Base-by-base conservation (phyloP, 2,113 vertebrate species). In the Plotosus lineatus region DNA sequence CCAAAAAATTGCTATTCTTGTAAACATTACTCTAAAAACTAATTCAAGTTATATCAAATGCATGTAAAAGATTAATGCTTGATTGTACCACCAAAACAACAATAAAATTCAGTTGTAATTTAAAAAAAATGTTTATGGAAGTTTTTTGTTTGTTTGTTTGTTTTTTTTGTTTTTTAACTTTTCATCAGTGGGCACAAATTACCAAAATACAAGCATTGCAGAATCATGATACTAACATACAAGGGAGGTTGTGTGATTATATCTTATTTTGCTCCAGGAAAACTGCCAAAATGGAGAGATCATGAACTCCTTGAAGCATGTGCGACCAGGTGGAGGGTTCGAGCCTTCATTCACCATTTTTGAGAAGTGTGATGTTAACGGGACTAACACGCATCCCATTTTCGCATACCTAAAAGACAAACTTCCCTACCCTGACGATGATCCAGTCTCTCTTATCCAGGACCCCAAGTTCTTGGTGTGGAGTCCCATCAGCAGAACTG, bases 341-440 rank as follows among this genome's bases (percentile, higher is more conserved):
- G 91, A 95, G 78, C 97, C 98, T 73, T 93, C 87, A 78, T 99
- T 99, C 86, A 96, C 93, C 77, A 83, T 99, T 28, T 93, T 95
- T 65, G 93, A 97, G 87, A 99, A 98, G 92, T 97, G 97, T 81
- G 92, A 97, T 0, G 97, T 99, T 84, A 99, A 99, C 3, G 98
- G 98, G 66, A 86, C 86, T 2, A 93, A 94, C 38, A 92, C 94
- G 6, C 98, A 99, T 51, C 96, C 97, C 0, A 95, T 99, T 85
- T 99, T 99, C 0, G 93, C 97, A 84, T 99, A 98, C 89, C 91
- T 99, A 85, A 99, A 99, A 90, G 94, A 96, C 84, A 98, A 98
- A 87, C 93, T 99, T 50, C 97, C 96, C 0, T 90, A 94, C 10
- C 97, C 98, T 0, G 89, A 94, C 0, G 97, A 99, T 0, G 94